Percentiles rank a stretch among this genome's conserved stretches.
These are phyloP conservation scores for Marmota monax DNA, from an alignment of 2,113 vertebrate species.

Conservation along the genomic window DNA sequence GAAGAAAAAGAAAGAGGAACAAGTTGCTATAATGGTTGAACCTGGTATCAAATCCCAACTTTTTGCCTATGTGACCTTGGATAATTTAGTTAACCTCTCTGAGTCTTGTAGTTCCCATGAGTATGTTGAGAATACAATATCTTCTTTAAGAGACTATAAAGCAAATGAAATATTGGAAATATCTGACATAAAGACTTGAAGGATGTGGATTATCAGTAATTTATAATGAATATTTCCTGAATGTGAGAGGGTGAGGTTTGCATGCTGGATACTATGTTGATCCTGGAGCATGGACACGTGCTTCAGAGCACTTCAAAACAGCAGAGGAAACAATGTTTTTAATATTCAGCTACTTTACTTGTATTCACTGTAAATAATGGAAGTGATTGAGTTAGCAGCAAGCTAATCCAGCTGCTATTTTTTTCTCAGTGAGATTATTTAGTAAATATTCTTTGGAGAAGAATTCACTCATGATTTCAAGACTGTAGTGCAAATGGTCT, in stretches of 20 bases:
- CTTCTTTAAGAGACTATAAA: neutral
- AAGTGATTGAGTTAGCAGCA: slow-evolving; percentile 77
- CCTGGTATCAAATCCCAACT: neutral
- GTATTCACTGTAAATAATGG: slow-evolving; percentile 79
- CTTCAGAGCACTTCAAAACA: slow-evolving; percentile 50
- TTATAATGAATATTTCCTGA: slow-evolving; percentile 40
- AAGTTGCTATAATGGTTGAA: neutral
- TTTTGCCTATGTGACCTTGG: neutral
- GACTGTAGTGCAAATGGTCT: neutral
- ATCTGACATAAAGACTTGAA: neutral
- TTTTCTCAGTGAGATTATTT: slow-evolving; percentile 78
- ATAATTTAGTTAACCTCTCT: neutral
- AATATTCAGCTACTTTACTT: slow-evolving; percentile 74
- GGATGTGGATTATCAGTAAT: neutral
- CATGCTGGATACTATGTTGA: slow-evolving; percentile 64
- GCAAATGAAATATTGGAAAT: neutral
- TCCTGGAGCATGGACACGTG: slow-evolving; percentile 64
- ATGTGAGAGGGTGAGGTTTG: neutral
- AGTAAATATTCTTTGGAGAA: slow-evolving; percentile 78
- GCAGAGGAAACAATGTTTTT: slow-evolving; percentile 69
- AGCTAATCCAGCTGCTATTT: slow-evolving; percentile 73
- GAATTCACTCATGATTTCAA: slow-evolving; percentile 75
- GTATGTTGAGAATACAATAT: neutral
- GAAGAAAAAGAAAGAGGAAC: too few relatives aligned
- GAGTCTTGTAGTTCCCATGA: neutral